Evolutionary conservation across 2,797 vertebrate genomes (phyloP), one percentile per base, ranked within the genome.

Genomic region (Kryptolebias ocellatus): DNA sequence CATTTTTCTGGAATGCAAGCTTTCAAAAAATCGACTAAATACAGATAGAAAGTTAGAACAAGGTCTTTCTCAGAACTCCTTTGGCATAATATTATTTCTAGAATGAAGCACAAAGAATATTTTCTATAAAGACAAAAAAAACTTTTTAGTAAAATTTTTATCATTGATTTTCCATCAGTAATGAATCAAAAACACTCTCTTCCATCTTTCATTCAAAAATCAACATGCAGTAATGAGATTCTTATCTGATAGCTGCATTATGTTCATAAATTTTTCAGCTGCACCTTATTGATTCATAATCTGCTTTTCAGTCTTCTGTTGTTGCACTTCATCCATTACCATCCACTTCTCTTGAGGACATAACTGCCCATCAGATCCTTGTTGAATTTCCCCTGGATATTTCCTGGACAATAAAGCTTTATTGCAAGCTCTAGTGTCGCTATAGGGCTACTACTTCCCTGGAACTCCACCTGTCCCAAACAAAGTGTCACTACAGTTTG

Each of bases 391-490:
- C 27, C 14, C 16, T 66, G 4, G 53, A 74, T 50, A 34, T 4
- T 1, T 67, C 18, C 27, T 58, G 31, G 31, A 46, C 42, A 39
- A 39, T 39, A 39, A 9, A 39, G 10, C 11, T 39, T 39, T 31
- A 28, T 42, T 11, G 7, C 28, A 52, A 34, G 27, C 34, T 8
- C 29, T 28, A 24, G 46, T 57, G 44, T 8, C 46, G 65, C 39
- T 39, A 51, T 15, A 60, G 12, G 49, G 15, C 27, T 52, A 29
- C 56, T 59, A 47, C 64, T 60, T 47, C 51, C 50, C 53, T 74
- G 39, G 44, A 67, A 62, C 61, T 77, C 64, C 63, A 69, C 67
- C 70, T 62, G 70, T 83, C 69, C 57, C 51, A 20, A 55, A 52
- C 54, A 83, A 76, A 68, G 67, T 70, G 65, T 76, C 61, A 78